These are phyloP conservation scores for Eumerus sabulonum DNA, from an alignment of 2,888 invertebrate genomes.

Conservation along the genomic window DNA sequence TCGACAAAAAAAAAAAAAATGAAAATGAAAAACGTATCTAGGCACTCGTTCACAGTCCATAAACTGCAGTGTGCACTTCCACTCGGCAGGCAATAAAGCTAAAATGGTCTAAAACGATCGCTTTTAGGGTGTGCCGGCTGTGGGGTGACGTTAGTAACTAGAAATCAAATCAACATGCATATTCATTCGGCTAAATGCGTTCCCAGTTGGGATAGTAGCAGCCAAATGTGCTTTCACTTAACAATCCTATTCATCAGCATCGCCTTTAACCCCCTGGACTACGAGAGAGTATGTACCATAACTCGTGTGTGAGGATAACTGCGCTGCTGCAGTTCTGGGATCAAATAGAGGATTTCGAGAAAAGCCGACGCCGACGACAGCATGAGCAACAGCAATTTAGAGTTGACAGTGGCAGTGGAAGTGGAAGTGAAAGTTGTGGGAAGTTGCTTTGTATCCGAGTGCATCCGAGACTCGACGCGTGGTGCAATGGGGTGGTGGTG, in stretches of 20 bases:
- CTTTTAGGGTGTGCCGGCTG: slow-evolving; percentile 22
- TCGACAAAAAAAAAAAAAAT: too few species aligned
- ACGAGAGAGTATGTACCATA: too few species aligned
- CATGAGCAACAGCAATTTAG: slow-evolving; percentile 33
- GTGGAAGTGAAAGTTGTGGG: slow-evolving; percentile 1
- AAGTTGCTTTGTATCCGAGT: slow-evolving; percentile 36
- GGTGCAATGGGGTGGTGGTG: slow-evolving; percentile 5
- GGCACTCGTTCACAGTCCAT: slow-evolving; percentile 44
- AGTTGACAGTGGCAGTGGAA: slow-evolving; percentile 13
- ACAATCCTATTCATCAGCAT: slow-evolving; percentile 64
- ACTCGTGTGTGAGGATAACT: slow-evolving; percentile 29
- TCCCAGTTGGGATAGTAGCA: slow-evolving; percentile 49
- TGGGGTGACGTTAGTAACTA: background rate
- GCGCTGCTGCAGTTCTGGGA: slow-evolving; percentile 21
- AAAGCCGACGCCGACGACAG: background rate
- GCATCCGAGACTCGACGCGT: slow-evolving; percentile 52
- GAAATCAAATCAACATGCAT: slow-evolving; percentile 61
- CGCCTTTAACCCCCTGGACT: background rate
- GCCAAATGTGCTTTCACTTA: slow-evolving; percentile 64
- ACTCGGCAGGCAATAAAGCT: slow-evolving; percentile 51
- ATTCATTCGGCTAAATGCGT: slow-evolving; percentile 58
- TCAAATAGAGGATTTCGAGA: slow-evolving; percentile 20
- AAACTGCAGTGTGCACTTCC: slow-evolving; percentile 47
- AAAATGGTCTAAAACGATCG: slow-evolving; percentile 17
- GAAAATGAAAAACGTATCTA: too few species aligned